A percentile compares a stretch with the other conserved stretches of the same genome.
Evolutionary conservation across 1,140 invertebrate species (phyloP).

Genomic region (Metopolophium dirhodum): DNA sequence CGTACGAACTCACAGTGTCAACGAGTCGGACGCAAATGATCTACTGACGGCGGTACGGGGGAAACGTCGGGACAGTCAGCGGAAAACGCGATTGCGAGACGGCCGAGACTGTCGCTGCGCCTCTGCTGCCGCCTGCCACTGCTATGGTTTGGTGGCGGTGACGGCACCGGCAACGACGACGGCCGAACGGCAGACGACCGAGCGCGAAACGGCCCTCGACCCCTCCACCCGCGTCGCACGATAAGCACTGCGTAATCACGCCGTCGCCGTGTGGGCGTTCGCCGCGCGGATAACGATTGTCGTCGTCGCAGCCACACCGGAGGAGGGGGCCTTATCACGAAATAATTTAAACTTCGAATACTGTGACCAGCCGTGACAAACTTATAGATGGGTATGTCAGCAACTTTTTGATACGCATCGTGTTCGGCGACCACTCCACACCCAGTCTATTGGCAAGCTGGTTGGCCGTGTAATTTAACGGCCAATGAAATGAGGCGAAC

Average conservation of each 20-base stretch:
- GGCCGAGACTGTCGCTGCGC: background rate
- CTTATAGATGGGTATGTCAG: too few relatives aligned
- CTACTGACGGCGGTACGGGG: background rate
- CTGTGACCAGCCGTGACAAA: too few relatives aligned
- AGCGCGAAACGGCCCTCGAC: background rate
- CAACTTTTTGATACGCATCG: too few relatives aligned
- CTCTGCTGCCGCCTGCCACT: too few relatives aligned
- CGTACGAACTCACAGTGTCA: background rate
- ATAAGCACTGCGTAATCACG: background rate
- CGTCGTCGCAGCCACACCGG: too few relatives aligned
- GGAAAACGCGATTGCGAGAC: background rate
- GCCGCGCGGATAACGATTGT: slow-evolving; percentile 4
- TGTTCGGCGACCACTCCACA: too few relatives aligned
- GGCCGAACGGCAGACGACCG: background rate
- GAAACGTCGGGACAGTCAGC: background rate
- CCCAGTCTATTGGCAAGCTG: too few relatives aligned
- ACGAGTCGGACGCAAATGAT: background rate
- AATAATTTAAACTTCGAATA: background rate
- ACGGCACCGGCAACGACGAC: too few relatives aligned
- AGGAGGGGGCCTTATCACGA: background rate
- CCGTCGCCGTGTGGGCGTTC: background rate
- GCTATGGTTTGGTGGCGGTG: background rate
- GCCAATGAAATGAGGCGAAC: too few relatives aligned
- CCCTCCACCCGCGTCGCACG: too few relatives aligned
- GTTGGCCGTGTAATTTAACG: too few relatives aligned